These are phyloP conservation scores for Scomberomorus guttatus DNA, from an alignment of 2,797 vertebrate species.

Conservation along the genomic window DNA sequence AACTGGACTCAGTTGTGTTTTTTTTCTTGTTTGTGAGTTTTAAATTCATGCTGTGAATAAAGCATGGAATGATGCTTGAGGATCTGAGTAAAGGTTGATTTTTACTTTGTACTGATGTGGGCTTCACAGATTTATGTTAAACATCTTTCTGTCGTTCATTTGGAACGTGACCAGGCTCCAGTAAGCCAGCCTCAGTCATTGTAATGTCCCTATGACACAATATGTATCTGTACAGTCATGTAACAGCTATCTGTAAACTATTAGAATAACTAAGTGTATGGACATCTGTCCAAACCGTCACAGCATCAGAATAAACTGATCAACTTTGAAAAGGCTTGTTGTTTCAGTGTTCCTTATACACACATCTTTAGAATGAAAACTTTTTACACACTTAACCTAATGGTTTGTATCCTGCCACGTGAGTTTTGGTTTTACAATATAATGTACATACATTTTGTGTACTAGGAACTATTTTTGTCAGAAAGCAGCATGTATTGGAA, in stretches of 20 bases:
- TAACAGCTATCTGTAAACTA: conserved; percentile 15
- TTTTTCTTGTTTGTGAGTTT: conserved; percentile 24
- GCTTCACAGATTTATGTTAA: not conserved
- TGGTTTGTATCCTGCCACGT: no score
- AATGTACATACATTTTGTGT: no score
- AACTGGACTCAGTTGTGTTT: not conserved
- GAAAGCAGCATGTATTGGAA: no score
- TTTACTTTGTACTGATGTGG: not conserved
- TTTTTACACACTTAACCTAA: not conserved
- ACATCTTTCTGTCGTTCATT: no score
- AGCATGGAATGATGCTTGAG: not conserved
- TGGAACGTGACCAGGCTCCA: not conserved
- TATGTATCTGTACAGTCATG: not conserved
- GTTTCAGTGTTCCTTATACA: not conserved
- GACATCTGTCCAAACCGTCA: conserved; percentile 23
- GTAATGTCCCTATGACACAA: not conserved
- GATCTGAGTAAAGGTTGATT: not conserved
- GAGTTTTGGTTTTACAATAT: no score
- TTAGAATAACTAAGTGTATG: conserved; percentile 1
- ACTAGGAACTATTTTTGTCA: no score
- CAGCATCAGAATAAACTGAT: conserved; percentile 54
- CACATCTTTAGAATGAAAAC: not conserved
- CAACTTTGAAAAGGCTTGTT: not conserved
- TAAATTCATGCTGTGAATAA: conserved; percentile 6
- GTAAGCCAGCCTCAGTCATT: not conserved